Evolutionary conservation across 2,888 invertebrate species (phyloP), one percentile per base, ranked within the genome.

Genomic region (Entomobrya multifasciata): DNA sequence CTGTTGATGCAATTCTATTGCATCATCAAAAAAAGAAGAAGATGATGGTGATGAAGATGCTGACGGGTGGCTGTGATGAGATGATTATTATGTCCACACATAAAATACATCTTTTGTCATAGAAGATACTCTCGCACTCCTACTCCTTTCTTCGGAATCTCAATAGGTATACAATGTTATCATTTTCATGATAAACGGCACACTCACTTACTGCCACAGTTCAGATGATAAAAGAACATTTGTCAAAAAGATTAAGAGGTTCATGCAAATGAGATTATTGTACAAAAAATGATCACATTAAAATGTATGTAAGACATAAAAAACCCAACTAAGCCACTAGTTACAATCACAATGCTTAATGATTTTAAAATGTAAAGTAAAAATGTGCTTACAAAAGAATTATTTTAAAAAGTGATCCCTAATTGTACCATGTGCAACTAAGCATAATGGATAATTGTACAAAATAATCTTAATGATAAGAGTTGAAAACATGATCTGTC

Each of bases 1-100:
- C 74, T 41, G 77, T 60, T 77, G 84, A 85, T 85, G 84, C 84
- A 85, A 85, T 72, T 44, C 47, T 44, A 78, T 85, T 85, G 84
- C 84, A 85, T 41, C 84, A 85, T 44, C 41, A 65, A 70, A 62
- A 65, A 47, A 36, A 36, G 36, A 36, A 36, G 36, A 74, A 74
- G 72, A 72, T 72, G 72, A 74, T 76, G 47, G n/a, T 47, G 36
- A 76, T 20, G 55, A 52, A 15, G 44, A 60, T n/a, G 60, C n/a
- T 60, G 79, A 80, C 52, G 80, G 17, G 55, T 44, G 47, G 47
- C 49, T 47, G 67, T 20, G 47, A 36, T 74, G 74, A 52, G 74
- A 74, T 74, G 70, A 47, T 41, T 55, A 55, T 25, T 13, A 62
- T 74, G 74, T 30, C 60, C 62, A 82, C 74, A 62, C 57, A 81